Evolutionary conservation across 1,140 invertebrate genomes (phyloP), one percentile per base, ranked within the genome.

Genomic region (Laodelphax striatellus): DNA sequence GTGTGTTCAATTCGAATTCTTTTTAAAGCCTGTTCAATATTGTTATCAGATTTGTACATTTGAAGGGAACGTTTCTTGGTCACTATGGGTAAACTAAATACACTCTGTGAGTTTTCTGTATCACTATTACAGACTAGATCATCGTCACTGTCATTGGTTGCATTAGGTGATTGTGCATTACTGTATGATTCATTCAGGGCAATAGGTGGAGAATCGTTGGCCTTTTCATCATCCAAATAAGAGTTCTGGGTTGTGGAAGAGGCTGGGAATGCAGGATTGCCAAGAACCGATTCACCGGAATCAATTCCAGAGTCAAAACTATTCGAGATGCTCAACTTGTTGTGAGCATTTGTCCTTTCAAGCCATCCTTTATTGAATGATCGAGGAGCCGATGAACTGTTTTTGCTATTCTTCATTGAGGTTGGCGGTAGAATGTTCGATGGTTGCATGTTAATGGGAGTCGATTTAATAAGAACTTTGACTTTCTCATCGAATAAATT

Each of bases 91-190:
- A 38, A 34, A 10, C 14, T 28, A 21, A 31, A 38, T 1, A 38
- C 11, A 34, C 13, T 52, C 41, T 58, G 21, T 24, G 59, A 66
- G 56, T 65, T 77, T 68, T 85, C 83, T 38, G 80, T 80, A 70
- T 84, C 82, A 73, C 81, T 83, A 59, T 80, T 81, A 68, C 77
- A 82, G 52, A 86, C 75, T 73, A 80, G 80, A 68, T 87, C 73
- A 54, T 72, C 68, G 11, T 75, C 71, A 55, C 38, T 44, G 11
- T 16, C 44, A 28, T 16, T 44, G 19, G 28, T 54, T 57, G 13
- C 52, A 28, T 16, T 44, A 13, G 28, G 43, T 60, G 13, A 42
- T 13, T 38, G 34, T 5, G 10, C 11, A 38, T 38, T 5, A 9
- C 5, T 38, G 34, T 9, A 8, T 11, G 34, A 38, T 38, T 9